Conservation (phyloP, 2,113 vertebrate species). For the Notiomystis cincta region DNA sequence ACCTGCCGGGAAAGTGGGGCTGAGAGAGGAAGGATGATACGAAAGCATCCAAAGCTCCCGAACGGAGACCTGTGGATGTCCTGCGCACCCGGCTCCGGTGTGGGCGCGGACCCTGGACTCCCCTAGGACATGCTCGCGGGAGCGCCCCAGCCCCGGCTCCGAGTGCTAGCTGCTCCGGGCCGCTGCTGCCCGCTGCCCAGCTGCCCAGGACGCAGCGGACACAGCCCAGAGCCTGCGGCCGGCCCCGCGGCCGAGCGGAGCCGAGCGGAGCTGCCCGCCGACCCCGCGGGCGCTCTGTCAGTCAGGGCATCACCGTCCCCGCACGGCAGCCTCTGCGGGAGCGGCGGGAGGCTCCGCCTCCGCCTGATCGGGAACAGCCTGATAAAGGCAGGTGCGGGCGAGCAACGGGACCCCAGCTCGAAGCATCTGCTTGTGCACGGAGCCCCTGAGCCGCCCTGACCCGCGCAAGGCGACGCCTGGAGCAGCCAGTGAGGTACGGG, state of each 20-base stretch:
- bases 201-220: not conserved
- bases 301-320: not conserved
- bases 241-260: not conserved
- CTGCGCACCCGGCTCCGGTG: not conserved
- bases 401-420: not conserved
- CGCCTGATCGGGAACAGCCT: not conserved
- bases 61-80: rapidly evolving
- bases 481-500: not conserved
- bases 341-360: conserved; percentile 50
- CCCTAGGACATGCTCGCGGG: not conserved
- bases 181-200: not conserved
- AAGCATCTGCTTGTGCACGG: not conserved
- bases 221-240: not conserved
- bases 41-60: not conserved
- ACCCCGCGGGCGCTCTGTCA: not conserved
- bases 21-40: not conserved
- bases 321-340: not conserved
- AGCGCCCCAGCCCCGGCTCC: not conserved
- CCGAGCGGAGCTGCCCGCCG: not conserved
- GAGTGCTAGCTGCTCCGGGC: not conserved
- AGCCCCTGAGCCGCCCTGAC: not conserved
- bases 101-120: not conserved
- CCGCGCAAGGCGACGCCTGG: not conserved
- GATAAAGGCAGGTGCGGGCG: conserved; percentile 63
- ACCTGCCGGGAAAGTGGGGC: rapidly evolving